Evolutionary conservation across 2,888 invertebrate species (phyloP).

Genomic region (Muscina levida): DNA sequence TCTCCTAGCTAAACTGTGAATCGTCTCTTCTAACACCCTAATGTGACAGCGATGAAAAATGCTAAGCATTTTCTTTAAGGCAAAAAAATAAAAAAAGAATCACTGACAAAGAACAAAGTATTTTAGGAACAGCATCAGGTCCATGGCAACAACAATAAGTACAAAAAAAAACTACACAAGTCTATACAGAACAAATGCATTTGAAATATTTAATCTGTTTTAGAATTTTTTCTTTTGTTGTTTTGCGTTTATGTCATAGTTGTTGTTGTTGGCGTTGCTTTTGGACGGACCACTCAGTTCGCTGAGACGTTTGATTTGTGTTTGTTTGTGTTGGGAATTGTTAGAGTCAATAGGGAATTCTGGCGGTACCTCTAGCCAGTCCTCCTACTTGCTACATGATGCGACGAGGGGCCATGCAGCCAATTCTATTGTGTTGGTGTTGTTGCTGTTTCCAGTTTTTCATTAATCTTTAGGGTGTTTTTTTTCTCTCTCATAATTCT

Average conservation of each 20-base stretch:
- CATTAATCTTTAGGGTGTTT: constrained; percentile 15
- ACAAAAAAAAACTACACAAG: no score
- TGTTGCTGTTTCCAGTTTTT: neutral
- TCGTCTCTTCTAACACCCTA: neutral
- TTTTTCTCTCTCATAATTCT: neutral
- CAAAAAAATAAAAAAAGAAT: neutral
- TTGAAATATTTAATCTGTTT: constrained; percentile 11
- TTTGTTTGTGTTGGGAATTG: no score
- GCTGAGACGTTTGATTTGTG: neutral
- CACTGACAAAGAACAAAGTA: neutral
- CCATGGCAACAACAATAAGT: constrained; percentile 24
- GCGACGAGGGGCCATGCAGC: no score
- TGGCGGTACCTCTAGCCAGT: neutral
- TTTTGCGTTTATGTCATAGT: neutral
- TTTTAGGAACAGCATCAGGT: constrained; percentile 23
- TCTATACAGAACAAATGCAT: constrained; percentile 11
- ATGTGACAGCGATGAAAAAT: neutral
- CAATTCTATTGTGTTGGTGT: no score
- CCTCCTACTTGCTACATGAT: no score
- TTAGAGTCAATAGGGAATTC: constrained; percentile 24
- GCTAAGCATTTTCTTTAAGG: neutral
- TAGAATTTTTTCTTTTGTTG: neutral
- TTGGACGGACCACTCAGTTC: neutral
- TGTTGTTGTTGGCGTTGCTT: constrained; percentile 7
- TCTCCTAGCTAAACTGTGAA: neutral